phyloP scores from a whole-genome alignment of 2,113 vertebrate genomes.

The Perccottus glenii region DNA sequence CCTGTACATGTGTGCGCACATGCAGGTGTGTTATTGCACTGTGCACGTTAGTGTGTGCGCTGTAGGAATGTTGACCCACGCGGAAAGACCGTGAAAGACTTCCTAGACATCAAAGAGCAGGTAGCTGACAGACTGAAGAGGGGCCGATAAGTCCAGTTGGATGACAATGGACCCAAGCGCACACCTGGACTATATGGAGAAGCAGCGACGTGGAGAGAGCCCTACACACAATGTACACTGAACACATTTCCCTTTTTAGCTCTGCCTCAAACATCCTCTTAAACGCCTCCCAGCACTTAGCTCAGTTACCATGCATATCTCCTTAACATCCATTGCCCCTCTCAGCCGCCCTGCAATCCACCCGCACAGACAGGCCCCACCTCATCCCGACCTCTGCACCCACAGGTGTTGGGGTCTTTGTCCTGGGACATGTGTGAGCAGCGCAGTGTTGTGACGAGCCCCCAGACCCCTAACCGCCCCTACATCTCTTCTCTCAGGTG shows the following conservation, averaged over 20 bases:
- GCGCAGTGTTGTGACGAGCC: conserved; percentile 78
- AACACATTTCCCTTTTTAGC: conserved; percentile 41
- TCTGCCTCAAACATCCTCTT: conserved; percentile 49
- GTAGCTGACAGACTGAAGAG: conserved; percentile 75
- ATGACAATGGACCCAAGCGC: conserved; percentile 78
- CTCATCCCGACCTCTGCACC: conserved; percentile 82
- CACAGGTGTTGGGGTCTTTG: conserved; percentile 91
- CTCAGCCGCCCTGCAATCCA: conserved; percentile 54
- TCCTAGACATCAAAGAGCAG: conserved; percentile 78
- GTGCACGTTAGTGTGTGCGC: conserved; percentile 26
- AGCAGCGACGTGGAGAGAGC: conserved; percentile 72
- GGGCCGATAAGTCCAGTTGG: conserved; percentile 72
- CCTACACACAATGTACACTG: conserved; percentile 57
- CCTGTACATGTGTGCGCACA: conserved; percentile 32
- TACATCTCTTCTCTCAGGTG: conserved; percentile 55
- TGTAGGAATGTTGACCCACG: conserved; percentile 74
- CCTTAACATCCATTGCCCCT: conserved; percentile 33
- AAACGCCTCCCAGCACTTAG: conserved; percentile 67
- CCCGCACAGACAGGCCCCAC: conserved; percentile 31
- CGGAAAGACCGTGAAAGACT: conserved; percentile 72
- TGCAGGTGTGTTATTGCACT: conserved; percentile 56
- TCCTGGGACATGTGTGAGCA: conserved; percentile 82
- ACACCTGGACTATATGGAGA: conserved; percentile 85
- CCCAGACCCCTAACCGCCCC: conserved; percentile 75
- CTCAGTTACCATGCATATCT: conserved; percentile 62